phyloP scores from a whole-genome alignment of 2,888 invertebrate genomes.

The Crocallis elinguaria region DNA sequence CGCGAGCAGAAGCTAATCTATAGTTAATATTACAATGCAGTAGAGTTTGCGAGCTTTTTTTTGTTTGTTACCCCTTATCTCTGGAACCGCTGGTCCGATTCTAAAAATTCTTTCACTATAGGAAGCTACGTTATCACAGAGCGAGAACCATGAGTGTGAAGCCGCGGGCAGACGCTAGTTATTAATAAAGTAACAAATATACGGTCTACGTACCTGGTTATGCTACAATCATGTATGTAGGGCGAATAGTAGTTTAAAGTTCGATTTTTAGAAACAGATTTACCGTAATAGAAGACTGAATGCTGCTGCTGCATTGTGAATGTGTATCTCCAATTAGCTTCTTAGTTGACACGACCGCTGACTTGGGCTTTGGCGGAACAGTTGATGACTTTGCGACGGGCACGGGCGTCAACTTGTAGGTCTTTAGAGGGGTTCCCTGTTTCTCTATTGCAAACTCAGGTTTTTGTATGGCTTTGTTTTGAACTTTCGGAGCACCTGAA shows the following conservation, averaged over 20 bases:
- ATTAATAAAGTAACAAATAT: no score
- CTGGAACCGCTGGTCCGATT: no score
- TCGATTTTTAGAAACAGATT: constrained; percentile 31
- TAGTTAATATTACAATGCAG: no score
- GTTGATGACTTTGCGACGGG: constrained; percentile 3
- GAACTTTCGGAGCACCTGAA: constrained; percentile 51
- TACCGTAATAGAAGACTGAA: constrained; percentile 73
- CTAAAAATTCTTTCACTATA: no score
- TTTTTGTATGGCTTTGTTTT: constrained; percentile 46
- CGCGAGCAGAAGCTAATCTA: no score
- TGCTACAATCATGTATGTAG: no score
- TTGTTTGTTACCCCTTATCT: no score
- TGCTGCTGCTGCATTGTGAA: constrained; percentile 71
- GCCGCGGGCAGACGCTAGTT: no score
- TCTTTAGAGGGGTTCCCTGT: constrained; percentile 30
- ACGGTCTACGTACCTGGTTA: no score
- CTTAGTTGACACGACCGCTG: constrained; percentile 33
- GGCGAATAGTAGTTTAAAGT: neutral
- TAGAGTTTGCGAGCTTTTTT: no score
- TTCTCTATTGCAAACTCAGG: constrained; percentile 48
- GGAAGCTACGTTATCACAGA: no score
- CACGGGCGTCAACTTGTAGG: constrained; percentile 30
- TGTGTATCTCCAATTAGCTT: constrained; percentile 50
- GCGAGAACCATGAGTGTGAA: no score
- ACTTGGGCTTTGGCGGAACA: constrained; percentile 34